Percentiles rank a stretch among this genome's conserved stretches.
Evolutionary conservation across 92 coral and sea anemone genomes (phyloP).

Genomic region (Palythoa heliodiscus): DNA sequence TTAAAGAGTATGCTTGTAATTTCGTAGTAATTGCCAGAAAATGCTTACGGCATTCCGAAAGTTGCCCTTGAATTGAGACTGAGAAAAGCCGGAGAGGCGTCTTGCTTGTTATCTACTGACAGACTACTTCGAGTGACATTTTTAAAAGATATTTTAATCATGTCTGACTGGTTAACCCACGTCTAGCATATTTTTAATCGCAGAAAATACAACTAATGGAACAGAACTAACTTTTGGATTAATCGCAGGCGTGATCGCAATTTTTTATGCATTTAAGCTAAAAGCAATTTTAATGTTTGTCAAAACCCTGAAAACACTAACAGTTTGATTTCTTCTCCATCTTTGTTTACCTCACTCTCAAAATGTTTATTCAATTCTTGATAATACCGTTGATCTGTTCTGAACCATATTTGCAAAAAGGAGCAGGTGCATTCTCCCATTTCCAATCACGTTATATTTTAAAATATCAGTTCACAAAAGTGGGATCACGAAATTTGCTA

Average conservation of each 20-base stretch:
- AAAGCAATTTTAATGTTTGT: background rate
- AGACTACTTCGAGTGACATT: background rate
- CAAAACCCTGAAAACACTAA: background rate
- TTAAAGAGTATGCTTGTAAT: background rate
- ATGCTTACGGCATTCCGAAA: background rate
- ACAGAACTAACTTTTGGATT: background rate
- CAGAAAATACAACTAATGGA: background rate
- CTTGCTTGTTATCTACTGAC: background rate
- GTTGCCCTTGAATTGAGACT: background rate
- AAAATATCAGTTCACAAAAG: background rate
- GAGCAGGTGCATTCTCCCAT: slow-evolving; percentile 27
- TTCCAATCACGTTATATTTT: background rate
- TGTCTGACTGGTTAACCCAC: background rate
- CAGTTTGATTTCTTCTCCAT: background rate
- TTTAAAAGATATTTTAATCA: background rate
- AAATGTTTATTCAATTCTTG: background rate
- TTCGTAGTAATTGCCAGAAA: background rate
- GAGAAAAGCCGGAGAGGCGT: background rate
- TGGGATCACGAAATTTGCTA: background rate
- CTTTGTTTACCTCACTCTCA: background rate
- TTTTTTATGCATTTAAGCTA: background rate
- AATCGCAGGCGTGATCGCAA: background rate
- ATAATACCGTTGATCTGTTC: background rate
- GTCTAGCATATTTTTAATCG: background rate
- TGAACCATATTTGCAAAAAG: background rate